Conservation (phyloP, 2,888 invertebrate genomes). For the Nudaria mundana region DNA sequence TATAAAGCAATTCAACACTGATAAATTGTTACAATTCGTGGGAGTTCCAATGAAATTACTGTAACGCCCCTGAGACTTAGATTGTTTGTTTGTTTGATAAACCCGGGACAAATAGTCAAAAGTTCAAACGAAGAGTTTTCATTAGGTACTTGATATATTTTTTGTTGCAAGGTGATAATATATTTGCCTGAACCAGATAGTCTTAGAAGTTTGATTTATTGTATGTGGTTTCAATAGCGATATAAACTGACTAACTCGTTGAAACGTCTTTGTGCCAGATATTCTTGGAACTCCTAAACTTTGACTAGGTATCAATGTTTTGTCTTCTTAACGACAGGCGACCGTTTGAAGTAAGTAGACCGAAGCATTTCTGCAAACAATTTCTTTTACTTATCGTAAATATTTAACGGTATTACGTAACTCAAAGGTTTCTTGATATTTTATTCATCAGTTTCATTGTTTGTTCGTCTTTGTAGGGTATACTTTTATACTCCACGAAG, state of each 20-base stretch:
- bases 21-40: slow-evolving; percentile 22
- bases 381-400: slow-evolving; percentile 3
- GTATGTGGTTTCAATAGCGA: too few species aligned
- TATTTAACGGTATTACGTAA: slow-evolving; percentile 15
- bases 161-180: too few species aligned
- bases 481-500: slow-evolving; percentile 13
- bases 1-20: slow-evolving; percentile 29
- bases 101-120: slow-evolving; percentile 28
- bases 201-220: too few species aligned
- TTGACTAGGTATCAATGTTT: slow-evolving; percentile 15
- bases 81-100: slow-evolving; percentile 28
- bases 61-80: slow-evolving; percentile 26
- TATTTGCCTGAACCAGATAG: too few species aligned
- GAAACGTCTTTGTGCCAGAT: too few species aligned
- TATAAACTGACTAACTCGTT: too few species aligned
- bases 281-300: too few species aligned
- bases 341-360: slow-evolving; percentile 2
- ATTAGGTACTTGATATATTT: too few species aligned
- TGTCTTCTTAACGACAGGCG: neutral
- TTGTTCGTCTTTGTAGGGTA: slow-evolving; percentile 25
- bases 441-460: slow-evolving; percentile 33
- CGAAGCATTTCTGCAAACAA: neutral
- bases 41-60: slow-evolving; percentile 25
- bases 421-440: slow-evolving; percentile 24
- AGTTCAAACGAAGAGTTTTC: too few species aligned